Conservation (phyloP, 1,140 invertebrate genomes). For the Aphelinus atriplicis region DNA sequence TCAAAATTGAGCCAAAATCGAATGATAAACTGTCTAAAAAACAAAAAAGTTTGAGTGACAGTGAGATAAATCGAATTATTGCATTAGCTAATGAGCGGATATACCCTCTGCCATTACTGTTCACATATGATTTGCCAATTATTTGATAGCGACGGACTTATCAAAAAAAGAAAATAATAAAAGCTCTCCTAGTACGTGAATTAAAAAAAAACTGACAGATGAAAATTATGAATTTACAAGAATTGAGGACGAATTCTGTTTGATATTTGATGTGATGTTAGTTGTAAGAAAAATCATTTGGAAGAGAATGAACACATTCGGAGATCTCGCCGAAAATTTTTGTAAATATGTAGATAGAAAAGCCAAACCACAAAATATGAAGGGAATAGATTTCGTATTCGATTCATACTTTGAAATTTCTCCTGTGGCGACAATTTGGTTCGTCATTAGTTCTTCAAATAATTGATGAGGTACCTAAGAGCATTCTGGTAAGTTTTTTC, state of each 20-base stretch:
- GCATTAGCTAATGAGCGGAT: neutral
- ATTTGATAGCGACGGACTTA: constrained; percentile 11
- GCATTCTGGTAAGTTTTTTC: no score
- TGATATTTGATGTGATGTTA: constrained; percentile 6
- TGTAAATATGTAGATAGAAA: neutral
- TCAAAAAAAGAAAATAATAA: constrained; percentile 16
- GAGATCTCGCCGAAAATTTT: neutral
- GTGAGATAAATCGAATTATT: constrained; percentile 7
- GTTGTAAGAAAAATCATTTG: constrained; percentile 7
- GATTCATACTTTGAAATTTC: constrained; percentile 3
- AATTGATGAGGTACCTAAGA: no score
- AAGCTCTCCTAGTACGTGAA: constrained; percentile 4
- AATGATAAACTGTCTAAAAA: neutral
- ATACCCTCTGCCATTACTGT: neutral
- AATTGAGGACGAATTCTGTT: neutral
- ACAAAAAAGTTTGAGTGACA: neutral
- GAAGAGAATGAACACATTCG: neutral
- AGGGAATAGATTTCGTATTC: constrained; percentile 9
- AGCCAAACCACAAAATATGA: neutral
- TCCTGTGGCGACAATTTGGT: no score
- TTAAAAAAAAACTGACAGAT: neutral
- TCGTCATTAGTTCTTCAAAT: no score
- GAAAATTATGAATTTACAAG: neutral
- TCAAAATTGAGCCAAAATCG: neutral
- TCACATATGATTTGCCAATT: neutral